Evolutionary conservation across 2,888 invertebrate species (phyloP), one percentile per base, ranked within the genome.

Genomic region (Diaprepes abbreviatus): DNA sequence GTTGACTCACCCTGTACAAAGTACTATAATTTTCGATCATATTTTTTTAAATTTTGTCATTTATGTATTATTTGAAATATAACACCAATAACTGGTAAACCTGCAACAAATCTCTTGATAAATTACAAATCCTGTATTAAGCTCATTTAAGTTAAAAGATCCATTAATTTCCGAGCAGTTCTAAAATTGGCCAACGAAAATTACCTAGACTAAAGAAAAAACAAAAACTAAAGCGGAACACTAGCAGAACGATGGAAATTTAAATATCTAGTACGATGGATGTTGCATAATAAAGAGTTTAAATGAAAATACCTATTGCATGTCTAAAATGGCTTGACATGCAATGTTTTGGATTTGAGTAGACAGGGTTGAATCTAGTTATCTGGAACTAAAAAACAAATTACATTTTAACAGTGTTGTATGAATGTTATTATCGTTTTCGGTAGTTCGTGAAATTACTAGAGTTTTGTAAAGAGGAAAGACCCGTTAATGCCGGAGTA

Each of bases 281-380:
- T 63, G 52, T 52, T 36, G 52, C 52, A 63, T 63, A 63, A 36
- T 63, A 28, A 63, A 50, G 28, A 36, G 62, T 48, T 50, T 48
- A 35, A 62, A 50, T 21, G 21, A 38, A 33, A 55, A 55, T 33
- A 35, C 36, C 38, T 12, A 28, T 63, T 50, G 62, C 62, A 40
- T 63, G 62, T 35, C 28, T 9, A 10, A 7, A 17, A 17, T 6
- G 10, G 1, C 24, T 9, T 16, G 48, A 52, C 62, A 63, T 50
- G 62, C 62, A 36, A 63, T 16, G 16, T 19, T 48, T 50, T 63
- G 45, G 33, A 59, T 59, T 59, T 31, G 31, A 17, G 3, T 14
- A 50, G 48, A 28, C 24, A 24, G 24, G 24, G 24, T 5, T 5
- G 24, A 5, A n/a, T n/a, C n/a, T n/a, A n/a, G n/a, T n/a, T n/a